Conservation (phyloP, 2,888 invertebrate species). For the Rotaria macrura region DNA sequence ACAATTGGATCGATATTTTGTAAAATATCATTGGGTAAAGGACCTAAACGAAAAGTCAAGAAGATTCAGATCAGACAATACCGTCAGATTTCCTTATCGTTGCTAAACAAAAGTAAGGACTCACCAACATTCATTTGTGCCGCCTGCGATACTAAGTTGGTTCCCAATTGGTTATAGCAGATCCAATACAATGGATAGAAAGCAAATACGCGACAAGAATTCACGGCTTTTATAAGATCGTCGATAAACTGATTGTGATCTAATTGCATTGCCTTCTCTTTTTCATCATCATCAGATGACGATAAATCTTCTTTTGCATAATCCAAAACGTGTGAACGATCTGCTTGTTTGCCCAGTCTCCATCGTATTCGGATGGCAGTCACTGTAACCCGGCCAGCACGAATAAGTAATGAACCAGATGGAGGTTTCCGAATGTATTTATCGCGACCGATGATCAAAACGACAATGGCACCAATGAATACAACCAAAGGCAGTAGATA, state of each 20-base stretch:
- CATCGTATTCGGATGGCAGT: not conserved
- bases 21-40: conserved; percentile 39
- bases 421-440: not conserved
- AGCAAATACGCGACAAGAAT: not conserved
- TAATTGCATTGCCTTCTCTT: not conserved
- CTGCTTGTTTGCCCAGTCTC: not conserved
- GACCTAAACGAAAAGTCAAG: no score
- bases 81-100: no score
- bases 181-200: not conserved
- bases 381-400: not conserved
- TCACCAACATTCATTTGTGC: not conserved
- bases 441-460: not conserved
- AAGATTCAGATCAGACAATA: no score
- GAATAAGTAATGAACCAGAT: not conserved
- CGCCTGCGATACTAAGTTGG: not conserved
- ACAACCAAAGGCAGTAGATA: not conserved
- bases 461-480: not conserved
- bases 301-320: not conserved
- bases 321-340: not conserved
- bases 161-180: not conserved
- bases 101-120: no score
- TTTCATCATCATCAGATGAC: not conserved
- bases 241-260: no score
- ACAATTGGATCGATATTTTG: conserved; percentile 55
- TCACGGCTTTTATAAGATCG: not conserved